phyloP scores from a whole-genome alignment of 2,113 vertebrate genomes.

The Prionailurus viverrinus region DNA sequence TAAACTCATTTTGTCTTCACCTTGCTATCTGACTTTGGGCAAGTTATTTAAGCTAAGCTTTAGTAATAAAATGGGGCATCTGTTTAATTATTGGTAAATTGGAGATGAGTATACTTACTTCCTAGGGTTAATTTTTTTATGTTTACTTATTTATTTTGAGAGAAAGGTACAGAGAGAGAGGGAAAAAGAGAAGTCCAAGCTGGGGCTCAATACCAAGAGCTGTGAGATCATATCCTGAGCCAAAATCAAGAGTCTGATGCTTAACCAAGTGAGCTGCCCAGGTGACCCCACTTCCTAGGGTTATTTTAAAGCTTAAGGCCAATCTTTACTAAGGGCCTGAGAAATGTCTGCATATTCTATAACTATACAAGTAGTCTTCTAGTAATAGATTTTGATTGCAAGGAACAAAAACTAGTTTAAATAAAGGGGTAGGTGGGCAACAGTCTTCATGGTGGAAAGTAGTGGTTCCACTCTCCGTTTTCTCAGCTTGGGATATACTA shows the following conservation, averaged over 20 bases:
- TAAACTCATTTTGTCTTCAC: not conserved
- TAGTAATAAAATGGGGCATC: not conserved
- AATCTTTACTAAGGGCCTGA: not conserved
- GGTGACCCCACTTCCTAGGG: not conserved
- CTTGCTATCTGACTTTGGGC: not conserved
- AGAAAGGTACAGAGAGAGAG: no score
- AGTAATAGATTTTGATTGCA: conserved; percentile 8
- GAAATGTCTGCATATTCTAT: not conserved
- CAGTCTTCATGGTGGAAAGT: not conserved
- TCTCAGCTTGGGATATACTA: not conserved
- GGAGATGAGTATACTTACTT: not conserved
- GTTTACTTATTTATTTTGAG: no score
- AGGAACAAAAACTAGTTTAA: conserved; percentile 6
- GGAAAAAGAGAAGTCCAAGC: no score
- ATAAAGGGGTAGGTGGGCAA: not conserved
- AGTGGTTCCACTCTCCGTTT: not conserved
- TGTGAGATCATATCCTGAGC: no score
- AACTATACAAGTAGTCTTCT: not conserved
- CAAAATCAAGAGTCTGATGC: no score
- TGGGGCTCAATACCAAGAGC: no score
- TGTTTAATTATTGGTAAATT: conserved; percentile 16
- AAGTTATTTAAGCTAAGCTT: not conserved
- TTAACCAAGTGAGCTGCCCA: no score
- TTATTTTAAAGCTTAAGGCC: not conserved
- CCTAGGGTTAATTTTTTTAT: not conserved